A percentile compares a stretch with the other conserved stretches of the same genome.
Conservation (phyloP, 2,113 vertebrate genomes). For the Hoplias malabaricus region DNA sequence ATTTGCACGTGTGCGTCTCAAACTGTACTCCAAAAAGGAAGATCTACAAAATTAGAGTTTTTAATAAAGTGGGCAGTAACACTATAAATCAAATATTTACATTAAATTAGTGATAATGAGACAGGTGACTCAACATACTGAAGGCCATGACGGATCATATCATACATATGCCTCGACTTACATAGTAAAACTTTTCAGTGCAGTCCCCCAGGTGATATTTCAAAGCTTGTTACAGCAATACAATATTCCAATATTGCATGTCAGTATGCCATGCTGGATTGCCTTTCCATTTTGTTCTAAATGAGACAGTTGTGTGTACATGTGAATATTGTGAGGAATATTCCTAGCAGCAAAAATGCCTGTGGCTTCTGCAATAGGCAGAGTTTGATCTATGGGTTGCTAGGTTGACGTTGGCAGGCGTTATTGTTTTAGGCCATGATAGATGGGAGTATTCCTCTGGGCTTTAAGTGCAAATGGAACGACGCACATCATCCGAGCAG, state of each 20-base stretch:
- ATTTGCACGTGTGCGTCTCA: background rate
- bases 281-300: constrained; percentile 26
- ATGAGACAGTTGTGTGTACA: constrained; percentile 9
- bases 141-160: background rate
- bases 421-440: constrained; percentile 60
- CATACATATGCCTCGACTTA: background rate
- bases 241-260: background rate
- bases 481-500: constrained; percentile 29
- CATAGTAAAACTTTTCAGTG: background rate
- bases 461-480: constrained; percentile 51
- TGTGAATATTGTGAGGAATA: constrained; percentile 7
- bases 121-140: background rate
- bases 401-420: constrained; percentile 49
- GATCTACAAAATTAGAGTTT: background rate
- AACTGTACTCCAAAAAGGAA: background rate
- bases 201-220: background rate
- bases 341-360: background rate
- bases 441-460: constrained; percentile 53
- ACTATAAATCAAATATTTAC: background rate
- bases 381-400: constrained; percentile 54
- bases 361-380: constrained; percentile 7
- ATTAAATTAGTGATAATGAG: background rate
- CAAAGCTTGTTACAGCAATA: background rate
- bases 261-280: background rate
- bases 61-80: background rate